Conservation (phyloP, 2,113 vertebrate genomes). For the Lophura nycthemera region DNA sequence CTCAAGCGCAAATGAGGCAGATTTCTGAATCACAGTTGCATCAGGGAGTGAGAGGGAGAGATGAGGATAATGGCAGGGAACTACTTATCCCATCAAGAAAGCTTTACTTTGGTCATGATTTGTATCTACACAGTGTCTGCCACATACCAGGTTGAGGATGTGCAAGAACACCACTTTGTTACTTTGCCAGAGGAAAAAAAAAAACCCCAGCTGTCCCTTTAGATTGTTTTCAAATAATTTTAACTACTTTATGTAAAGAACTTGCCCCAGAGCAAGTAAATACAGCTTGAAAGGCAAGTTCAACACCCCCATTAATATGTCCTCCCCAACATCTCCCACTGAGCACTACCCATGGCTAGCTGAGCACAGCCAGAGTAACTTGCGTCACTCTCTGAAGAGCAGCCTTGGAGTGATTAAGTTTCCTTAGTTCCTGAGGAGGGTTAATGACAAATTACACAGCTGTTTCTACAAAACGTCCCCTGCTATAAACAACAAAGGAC, state of each 20-base stretch:
- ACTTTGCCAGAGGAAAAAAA: not conserved
- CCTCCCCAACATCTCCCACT: not conserved
- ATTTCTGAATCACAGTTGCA: not conserved
- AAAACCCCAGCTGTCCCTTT: not conserved
- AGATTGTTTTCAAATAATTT: not conserved
- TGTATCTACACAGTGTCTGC: not conserved
- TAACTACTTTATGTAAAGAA: not conserved
- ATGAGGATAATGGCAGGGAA: not conserved
- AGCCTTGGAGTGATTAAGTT: not conserved
- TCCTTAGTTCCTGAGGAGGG: not conserved
- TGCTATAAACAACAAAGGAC: not conserved
- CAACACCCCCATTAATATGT: not conserved
- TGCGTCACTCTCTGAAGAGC: not conserved
- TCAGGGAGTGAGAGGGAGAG: not conserved
- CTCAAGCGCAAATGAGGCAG: not conserved
- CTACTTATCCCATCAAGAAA: not conserved
- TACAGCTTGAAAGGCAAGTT: not conserved
- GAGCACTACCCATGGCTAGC: not conserved
- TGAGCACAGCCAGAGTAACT: not conserved
- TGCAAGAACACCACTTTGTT: not conserved
- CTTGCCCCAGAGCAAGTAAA: not conserved
- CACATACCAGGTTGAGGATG: not conserved
- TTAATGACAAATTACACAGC: not conserved
- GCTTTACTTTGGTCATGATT: not conserved
- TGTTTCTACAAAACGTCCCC: accelerated